Conservation (phyloP, 2,113 vertebrate species). For the Andinoacara biseriatus region DNA sequence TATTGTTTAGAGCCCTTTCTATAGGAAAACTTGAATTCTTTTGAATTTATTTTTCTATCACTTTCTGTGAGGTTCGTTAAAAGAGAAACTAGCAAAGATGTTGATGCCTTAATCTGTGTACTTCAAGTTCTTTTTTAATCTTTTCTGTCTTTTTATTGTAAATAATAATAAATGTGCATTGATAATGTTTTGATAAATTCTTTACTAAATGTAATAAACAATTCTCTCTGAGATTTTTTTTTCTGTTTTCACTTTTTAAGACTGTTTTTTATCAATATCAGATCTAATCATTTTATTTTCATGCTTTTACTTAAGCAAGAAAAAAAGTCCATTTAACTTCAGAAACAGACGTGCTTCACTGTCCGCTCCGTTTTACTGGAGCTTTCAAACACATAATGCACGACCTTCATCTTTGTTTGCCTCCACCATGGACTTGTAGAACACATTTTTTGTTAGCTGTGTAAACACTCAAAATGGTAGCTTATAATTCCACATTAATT, state of each 20-base stretch:
- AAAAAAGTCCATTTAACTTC: neutral
- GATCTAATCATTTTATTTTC: neutral
- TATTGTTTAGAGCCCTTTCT: slow-evolving; percentile 55
- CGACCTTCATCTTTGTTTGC: too few species aligned
- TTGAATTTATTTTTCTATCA: slow-evolving; percentile 67
- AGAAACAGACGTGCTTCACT: neutral
- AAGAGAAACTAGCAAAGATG: slow-evolving; percentile 45
- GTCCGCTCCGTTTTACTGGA: neutral
- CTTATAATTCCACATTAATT: too few species aligned
- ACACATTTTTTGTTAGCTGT: too few species aligned
- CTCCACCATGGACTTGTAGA: neutral
- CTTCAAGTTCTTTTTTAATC: slow-evolving; percentile 38
- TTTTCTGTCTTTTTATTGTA: slow-evolving; percentile 56
- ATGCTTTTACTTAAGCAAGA: neutral
- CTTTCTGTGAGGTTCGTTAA: slow-evolving; percentile 39
- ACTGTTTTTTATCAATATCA: neutral
- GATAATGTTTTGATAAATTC: slow-evolving; percentile 63
- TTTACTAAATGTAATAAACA: slow-evolving; percentile 29
- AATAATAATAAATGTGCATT: slow-evolving; percentile 20
- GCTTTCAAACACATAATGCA: too few species aligned
- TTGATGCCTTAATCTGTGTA: slow-evolving; percentile 66
- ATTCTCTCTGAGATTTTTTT: neutral
- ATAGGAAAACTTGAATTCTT: slow-evolving; percentile 67
- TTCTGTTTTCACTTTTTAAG: neutral
- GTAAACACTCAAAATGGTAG: too few species aligned